Conservation (phyloP, 2,888 invertebrate species). For the Allophyes oxyacanthae region DNA sequence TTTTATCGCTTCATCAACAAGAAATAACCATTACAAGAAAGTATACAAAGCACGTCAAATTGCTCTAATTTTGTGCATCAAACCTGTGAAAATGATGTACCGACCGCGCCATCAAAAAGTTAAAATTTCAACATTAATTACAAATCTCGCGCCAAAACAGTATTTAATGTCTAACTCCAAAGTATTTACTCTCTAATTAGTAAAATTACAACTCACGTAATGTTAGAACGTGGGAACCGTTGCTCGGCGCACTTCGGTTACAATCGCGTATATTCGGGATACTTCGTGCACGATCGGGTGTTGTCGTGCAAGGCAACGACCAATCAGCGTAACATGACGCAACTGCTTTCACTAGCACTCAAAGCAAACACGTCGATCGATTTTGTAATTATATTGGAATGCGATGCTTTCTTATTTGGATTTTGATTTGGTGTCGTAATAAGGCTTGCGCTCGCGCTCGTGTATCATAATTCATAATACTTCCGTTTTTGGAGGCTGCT, state of each 20-base stretch:
- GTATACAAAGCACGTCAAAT: conserved; percentile 38
- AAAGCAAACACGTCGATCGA: conserved; percentile 70
- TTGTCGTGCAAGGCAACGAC: conserved; percentile 48
- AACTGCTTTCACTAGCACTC: conserved; percentile 82
- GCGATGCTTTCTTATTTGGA: conserved; percentile 84
- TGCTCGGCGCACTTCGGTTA: conserved; percentile 40
- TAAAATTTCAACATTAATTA: conserved; percentile 41
- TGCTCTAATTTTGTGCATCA: conserved; percentile 27
- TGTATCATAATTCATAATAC: conserved; percentile 69
- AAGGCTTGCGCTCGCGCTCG: conserved; percentile 61
- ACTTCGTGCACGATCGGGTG: conserved; percentile 53
- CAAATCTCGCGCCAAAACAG: conserved; percentile 36
- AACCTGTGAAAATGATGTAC: conserved; percentile 37
- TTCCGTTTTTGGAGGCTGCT: conserved; percentile 73
- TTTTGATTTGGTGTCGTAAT: conserved; percentile 76
- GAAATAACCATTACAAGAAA: conserved; percentile 31
- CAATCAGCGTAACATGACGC: conserved; percentile 70
- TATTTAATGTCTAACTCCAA: conserved; percentile 45
- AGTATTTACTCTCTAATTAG: conserved; percentile 52
- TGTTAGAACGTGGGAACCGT: conserved; percentile 55
- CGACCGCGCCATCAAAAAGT: conserved; percentile 18
- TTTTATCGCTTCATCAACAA: conserved; percentile 20
- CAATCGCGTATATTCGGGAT: conserved; percentile 30
- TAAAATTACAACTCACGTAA: conserved; percentile 38
- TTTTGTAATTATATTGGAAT: conserved; percentile 84